Evolutionary conservation across 2,113 vertebrate species (phyloP).

Genomic region (Bothrops jararaca): DNA sequence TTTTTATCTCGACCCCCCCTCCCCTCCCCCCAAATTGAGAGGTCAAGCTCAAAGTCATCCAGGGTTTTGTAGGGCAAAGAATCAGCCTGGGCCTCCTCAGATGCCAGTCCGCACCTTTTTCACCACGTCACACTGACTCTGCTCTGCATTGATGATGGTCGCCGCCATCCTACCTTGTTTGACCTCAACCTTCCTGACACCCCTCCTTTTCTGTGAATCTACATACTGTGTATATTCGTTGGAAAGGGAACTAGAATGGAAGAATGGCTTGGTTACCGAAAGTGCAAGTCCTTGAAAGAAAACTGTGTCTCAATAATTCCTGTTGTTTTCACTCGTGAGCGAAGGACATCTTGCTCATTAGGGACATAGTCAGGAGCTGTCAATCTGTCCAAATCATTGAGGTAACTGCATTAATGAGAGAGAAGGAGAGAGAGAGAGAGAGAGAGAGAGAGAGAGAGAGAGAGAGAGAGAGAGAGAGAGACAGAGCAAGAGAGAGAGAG

Average conservation of each 20-base stretch:
- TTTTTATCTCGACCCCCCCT: too few species aligned
- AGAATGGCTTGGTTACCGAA: constrained; percentile 76
- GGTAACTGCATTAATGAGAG: constrained; percentile 61
- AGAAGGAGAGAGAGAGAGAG: not conserved
- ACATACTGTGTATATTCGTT: not conserved
- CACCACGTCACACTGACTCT: not conserved
- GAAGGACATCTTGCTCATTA: constrained; percentile 91
- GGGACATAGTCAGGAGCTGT: constrained; percentile 72
- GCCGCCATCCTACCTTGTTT: not conserved
- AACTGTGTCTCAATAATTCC: constrained; percentile 94
- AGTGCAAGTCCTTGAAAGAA: constrained; percentile 90
- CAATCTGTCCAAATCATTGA: constrained; percentile 71
- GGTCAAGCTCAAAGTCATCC: too few species aligned
- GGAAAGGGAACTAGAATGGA: not conserved
- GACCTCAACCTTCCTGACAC: not conserved
- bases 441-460: too few species aligned
- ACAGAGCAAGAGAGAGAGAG: too few species aligned
- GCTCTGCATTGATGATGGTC: not conserved
- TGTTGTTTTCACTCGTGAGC: constrained; percentile 92
- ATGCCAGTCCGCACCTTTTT: too few species aligned
- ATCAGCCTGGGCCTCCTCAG: too few species aligned
- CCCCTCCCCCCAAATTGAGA: too few species aligned
- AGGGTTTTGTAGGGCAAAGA: too few species aligned
- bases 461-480: too few species aligned
- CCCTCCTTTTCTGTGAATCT: not conserved